These are phyloP conservation scores for Laupala kohalensis DNA, from an alignment of 1,140 invertebrate species.

Conservation along the genomic window DNA sequence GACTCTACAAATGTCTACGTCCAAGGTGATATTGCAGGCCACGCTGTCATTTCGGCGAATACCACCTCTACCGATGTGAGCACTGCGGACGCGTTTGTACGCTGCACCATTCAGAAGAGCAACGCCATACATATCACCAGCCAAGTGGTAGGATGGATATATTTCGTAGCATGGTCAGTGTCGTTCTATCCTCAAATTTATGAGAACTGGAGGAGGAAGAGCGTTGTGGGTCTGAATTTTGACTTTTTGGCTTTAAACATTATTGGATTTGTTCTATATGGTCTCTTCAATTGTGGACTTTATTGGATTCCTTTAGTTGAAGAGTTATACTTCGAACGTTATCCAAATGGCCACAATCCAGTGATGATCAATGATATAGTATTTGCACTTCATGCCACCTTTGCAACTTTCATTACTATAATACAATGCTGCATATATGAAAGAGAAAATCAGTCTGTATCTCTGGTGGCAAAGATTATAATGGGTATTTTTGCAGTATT, in stretches of 20 bases:
- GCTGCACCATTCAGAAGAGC: constrained; percentile 58
- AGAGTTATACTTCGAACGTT: constrained; percentile 63
- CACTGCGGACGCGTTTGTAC: constrained; percentile 58
- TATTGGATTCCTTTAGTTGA: constrained; percentile 69
- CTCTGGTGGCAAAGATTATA: constrained; percentile 53
- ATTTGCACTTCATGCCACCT: constrained; percentile 83
- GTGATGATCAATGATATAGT: constrained; percentile 94
- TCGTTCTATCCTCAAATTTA: constrained; percentile 98
- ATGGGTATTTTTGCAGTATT: constrained; percentile 48
- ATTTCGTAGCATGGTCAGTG: constrained; percentile 94
- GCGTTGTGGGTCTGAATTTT: constrained; percentile 94
- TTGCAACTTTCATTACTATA: constrained; percentile 72
- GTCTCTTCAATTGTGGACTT: constrained; percentile 83
- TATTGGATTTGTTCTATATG: constrained; percentile 85
- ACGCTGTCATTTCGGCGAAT: too few relatives aligned
- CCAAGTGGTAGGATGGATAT: constrained; percentile 86
- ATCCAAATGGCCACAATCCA: constrained; percentile 82
- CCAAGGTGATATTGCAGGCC: too few relatives aligned
- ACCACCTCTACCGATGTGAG: too few relatives aligned
- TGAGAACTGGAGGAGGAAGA: constrained; percentile 82
- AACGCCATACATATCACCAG: constrained; percentile 56
- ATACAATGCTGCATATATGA: constrained; percentile 87
- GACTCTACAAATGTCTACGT: too few relatives aligned
- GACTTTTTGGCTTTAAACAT: constrained; percentile 88
- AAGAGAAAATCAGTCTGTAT: constrained; percentile 63